phyloP scores from a whole-genome alignment of 2,113 vertebrate genomes.

The Pelvicachromis taeniatus region DNA sequence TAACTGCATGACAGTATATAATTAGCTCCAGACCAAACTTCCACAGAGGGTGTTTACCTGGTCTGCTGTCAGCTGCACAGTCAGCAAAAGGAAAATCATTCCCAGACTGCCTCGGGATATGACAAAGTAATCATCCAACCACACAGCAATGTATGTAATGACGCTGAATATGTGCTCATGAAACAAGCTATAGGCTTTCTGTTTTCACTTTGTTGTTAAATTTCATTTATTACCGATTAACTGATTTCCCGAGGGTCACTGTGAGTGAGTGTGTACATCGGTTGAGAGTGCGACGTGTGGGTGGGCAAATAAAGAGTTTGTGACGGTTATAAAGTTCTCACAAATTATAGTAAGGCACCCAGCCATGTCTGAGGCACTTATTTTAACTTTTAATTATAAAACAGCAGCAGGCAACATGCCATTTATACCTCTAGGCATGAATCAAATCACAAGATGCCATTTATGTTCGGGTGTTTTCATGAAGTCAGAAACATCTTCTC shows the following conservation, averaged over 20 bases:
- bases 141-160: background rate
- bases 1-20: slow-evolving; percentile 35
- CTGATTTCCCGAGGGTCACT: background rate
- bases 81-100: slow-evolving; percentile 34
- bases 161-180: slow-evolving; percentile 4
- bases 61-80: slow-evolving; percentile 29
- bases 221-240: background rate
- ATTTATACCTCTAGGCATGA: background rate
- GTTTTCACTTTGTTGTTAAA: background rate
- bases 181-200: background rate
- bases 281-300: background rate
- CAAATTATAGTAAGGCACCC: background rate
- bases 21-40: slow-evolving; percentile 61
- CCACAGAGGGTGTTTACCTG: slow-evolving; percentile 58
- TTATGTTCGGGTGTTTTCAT: background rate
- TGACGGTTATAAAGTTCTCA: background rate
- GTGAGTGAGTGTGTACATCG: background rate
- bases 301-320: background rate
- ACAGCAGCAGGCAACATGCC: background rate
- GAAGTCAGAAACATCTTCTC: background rate
- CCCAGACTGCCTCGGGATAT: slow-evolving; percentile 39
- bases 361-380: background rate
- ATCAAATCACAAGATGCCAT: background rate
- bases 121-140: slow-evolving; percentile 23
- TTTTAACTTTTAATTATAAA: background rate